phyloP scores from a whole-genome alignment of 2,113 vertebrate species.

The Nerophis lumbriciformis region DNA sequence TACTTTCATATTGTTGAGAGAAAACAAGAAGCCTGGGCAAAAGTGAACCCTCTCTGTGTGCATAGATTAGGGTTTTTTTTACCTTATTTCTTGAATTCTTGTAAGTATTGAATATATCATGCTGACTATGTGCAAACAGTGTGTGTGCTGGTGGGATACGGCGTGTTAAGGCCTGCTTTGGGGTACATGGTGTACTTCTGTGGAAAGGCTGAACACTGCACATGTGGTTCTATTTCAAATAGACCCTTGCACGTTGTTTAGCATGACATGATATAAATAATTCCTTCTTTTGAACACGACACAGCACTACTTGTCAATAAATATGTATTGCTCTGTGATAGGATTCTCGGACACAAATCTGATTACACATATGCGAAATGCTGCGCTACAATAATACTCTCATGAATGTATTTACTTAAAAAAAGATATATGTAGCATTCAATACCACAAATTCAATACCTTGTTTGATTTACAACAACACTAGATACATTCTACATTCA shows the following conservation, averaged over 20 bases:
- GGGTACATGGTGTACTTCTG: constrained; percentile 18
- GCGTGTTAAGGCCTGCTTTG: constrained; percentile 25
- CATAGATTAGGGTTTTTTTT: constrained; percentile 4
- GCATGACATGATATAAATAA: constrained; percentile 9
- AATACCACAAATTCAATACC: no score
- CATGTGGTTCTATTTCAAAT: constrained; percentile 31
- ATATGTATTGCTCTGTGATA: constrained; percentile 5
- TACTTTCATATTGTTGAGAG: constrained; percentile 42
- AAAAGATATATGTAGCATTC: no score
- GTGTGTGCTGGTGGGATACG: constrained; percentile 22
- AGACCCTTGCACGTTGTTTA: constrained; percentile 18
- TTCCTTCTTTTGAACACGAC: constrained; percentile 9
- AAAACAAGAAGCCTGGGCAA: constrained; percentile 19
- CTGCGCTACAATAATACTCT: no score
- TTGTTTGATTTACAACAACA: no score
- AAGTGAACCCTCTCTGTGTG: constrained; percentile 14
- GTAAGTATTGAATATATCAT: constrained; percentile 44
- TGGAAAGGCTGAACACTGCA: constrained; percentile 21
- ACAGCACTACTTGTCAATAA: constrained; percentile 11
- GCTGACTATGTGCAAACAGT: background rate
- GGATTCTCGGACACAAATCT: no score
- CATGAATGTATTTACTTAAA: no score
- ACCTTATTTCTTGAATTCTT: constrained; percentile 25
- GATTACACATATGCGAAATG: no score
- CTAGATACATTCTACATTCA: no score